Percentiles rank a stretch among this genome's conserved stretches.
phyloP scores from a whole-genome alignment of 1,140 invertebrate species.

The Venturia canescens region DNA sequence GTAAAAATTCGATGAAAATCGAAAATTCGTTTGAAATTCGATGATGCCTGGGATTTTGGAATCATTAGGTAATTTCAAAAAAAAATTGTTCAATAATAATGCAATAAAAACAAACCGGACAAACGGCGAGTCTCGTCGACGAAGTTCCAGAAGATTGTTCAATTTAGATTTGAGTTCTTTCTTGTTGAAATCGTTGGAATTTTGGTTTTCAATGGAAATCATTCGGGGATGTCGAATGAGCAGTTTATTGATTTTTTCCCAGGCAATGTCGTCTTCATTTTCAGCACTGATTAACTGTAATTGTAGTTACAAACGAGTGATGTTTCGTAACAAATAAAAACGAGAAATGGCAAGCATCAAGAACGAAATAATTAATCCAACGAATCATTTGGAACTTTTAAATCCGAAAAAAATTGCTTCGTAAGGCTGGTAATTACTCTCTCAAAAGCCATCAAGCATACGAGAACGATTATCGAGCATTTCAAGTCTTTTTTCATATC shows the following conservation, averaged over 20 bases:
- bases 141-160: slow-evolving; percentile 43
- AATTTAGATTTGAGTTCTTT: slow-evolving; percentile 43
- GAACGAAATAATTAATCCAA: background rate
- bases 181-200: background rate
- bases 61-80: too few species aligned
- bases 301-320: background rate
- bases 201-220: slow-evolving; percentile 2
- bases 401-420: background rate
- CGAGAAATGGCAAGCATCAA: background rate
- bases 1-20: too few species aligned
- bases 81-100: too few species aligned
- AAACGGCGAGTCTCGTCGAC: background rate
- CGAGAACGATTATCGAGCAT: slow-evolving; percentile 39
- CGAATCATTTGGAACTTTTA: background rate
- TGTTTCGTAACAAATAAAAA: background rate
- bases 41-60: too few species aligned
- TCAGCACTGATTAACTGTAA: slow-evolving; percentile 18
- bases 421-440: slow-evolving; percentile 13
- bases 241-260: slow-evolving; percentile 25
- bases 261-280: slow-evolving; percentile 26
- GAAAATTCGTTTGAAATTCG: too few species aligned
- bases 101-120: slow-evolving; percentile 6
- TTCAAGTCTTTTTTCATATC: slow-evolving; percentile 32
- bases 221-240: slow-evolving; percentile 1
- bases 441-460: slow-evolving; percentile 32